phyloP scores from a whole-genome alignment of 2,797 vertebrate genomes.

The Lepilemur ruficaudatus region DNA sequence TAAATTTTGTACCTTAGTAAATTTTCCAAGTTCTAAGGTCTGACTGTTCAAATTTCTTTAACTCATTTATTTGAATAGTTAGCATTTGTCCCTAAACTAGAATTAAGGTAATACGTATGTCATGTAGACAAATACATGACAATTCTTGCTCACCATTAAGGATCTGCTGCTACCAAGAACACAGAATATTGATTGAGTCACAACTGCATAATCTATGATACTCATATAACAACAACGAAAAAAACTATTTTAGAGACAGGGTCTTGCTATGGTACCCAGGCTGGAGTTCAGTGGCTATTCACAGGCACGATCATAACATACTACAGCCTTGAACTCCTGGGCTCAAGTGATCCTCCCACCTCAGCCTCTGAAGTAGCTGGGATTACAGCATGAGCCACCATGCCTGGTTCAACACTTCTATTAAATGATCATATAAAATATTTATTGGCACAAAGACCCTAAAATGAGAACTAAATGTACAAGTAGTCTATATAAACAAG shows the following conservation, averaged over 20 bases:
- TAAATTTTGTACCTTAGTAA: constrained; percentile 38
- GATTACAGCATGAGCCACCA: neutral
- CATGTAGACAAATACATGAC: neutral
- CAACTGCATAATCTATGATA: neutral
- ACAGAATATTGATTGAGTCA: neutral
- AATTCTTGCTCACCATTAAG: constrained; percentile 37
- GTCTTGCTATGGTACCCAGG: neutral
- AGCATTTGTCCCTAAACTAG: neutral
- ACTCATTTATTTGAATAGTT: constrained; percentile 32
- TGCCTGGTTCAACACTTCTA: neutral
- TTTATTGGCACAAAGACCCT: neutral
- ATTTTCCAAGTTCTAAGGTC: neutral
- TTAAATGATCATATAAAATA: constrained; percentile 14
- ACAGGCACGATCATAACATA: neutral
- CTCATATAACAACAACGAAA: neutral
- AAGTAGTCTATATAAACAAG: constrained; percentile 9
- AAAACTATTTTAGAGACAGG: neutral
- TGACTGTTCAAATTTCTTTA: constrained; percentile 29
- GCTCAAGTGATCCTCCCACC: neutral
- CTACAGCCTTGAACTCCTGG: neutral
- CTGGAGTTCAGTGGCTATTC: neutral
- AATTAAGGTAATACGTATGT: constrained; percentile 22
- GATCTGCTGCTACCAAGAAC: neutral
- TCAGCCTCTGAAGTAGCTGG: neutral
- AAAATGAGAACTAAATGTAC: constrained; percentile 16